These are phyloP conservation scores for Bombus consobrinus DNA, from an alignment of 1,140 invertebrate genomes.

Conservation along the genomic window DNA sequence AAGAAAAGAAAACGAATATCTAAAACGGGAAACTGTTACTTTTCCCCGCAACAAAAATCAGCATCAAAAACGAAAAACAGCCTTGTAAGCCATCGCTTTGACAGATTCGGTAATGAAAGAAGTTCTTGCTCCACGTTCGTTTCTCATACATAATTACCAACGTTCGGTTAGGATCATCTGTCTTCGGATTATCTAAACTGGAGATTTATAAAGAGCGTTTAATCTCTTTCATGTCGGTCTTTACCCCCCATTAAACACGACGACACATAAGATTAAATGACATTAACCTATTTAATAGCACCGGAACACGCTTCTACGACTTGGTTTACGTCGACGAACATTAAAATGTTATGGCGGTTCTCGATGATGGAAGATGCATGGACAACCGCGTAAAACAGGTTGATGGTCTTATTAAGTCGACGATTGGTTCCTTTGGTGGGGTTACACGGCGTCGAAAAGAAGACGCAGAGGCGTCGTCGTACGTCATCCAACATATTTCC, in stretches of 20 bases:
- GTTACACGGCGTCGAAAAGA: constrained; percentile 13
- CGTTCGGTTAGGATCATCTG: neutral
- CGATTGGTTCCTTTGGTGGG: neutral
- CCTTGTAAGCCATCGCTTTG: neutral
- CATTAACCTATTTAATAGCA: neutral
- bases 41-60: neutral
- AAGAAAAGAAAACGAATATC: neutral
- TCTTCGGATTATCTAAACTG: neutral
- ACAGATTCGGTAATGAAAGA: neutral
- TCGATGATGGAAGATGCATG: constrained; percentile 10
- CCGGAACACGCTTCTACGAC: neutral
- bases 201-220: neutral
- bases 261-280: neutral
- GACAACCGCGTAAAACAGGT: constrained; percentile 51
- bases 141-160: neutral
- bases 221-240: neutral
- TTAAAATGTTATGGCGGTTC: neutral
- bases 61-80: neutral
- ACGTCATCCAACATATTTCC: constrained; percentile 63
- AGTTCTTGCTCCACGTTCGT: neutral
- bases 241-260: neutral
- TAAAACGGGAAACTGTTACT: neutral
- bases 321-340: neutral
- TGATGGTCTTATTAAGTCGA: constrained; percentile 57
- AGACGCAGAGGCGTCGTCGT: constrained; percentile 54